These are phyloP conservation scores for Monopis laevigella DNA, from an alignment of 2,888 invertebrate species.

Conservation along the genomic window DNA sequence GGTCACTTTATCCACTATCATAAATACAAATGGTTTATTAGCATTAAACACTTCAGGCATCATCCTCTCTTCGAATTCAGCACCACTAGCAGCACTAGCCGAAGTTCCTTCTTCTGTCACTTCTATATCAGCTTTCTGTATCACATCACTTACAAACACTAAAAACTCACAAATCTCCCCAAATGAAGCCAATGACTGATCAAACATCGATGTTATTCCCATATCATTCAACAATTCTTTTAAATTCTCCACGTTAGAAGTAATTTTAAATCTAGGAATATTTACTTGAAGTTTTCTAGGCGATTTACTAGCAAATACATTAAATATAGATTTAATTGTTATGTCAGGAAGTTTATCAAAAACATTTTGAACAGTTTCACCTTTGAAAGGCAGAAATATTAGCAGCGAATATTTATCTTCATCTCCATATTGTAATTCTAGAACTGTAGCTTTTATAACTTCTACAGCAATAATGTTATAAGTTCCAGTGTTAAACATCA, in stretches of 20 bases:
- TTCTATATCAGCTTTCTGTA: slow-evolving; percentile 49
- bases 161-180: slow-evolving; percentile 31
- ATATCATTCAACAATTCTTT: slow-evolving; percentile 52
- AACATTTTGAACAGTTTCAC: slow-evolving; percentile 43
- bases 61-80: slow-evolving; percentile 26
- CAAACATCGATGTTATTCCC: slow-evolving; percentile 43
- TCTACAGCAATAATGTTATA: slow-evolving; percentile 28
- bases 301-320: slow-evolving; percentile 35
- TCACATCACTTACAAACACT: slow-evolving; percentile 36
- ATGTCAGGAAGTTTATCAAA: slow-evolving; percentile 52
- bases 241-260: slow-evolving; percentile 50
- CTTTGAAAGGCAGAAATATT: slow-evolving; percentile 64
- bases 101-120: slow-evolving; percentile 47
- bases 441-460: slow-evolving; percentile 30
- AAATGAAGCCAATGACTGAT: slow-evolving; percentile 31
- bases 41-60: slow-evolving; percentile 29
- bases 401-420: slow-evolving; percentile 68
- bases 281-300: slow-evolving; percentile 57
- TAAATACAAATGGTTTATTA: slow-evolving; percentile 47
- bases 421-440: slow-evolving; percentile 45
- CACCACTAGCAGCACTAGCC: slow-evolving; percentile 32
- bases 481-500: slow-evolving; percentile 31
- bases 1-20: slow-evolving; percentile 40
- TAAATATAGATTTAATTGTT: slow-evolving; percentile 52
- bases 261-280: slow-evolving; percentile 68